Evolutionary conservation across 2,888 invertebrate genomes (phyloP), one percentile per base, ranked within the genome.

Genomic region (Desoria tigrina): DNA sequence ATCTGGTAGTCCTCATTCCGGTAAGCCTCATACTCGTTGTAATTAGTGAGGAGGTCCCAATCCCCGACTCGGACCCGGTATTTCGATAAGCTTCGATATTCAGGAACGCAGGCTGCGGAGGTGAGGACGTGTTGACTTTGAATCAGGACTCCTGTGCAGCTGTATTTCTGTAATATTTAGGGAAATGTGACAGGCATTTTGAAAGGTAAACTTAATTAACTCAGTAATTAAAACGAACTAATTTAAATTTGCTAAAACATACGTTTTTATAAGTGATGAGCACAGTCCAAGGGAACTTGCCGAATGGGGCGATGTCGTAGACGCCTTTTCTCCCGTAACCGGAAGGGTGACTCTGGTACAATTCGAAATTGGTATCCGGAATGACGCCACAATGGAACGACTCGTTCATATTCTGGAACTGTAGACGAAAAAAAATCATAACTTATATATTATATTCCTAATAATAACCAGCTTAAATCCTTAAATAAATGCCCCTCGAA

Each of bases 1-100:
- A 72, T 63, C 18, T 71, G 39, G 0, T 66, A 37, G 14, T 74
- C 69, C 24, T 61, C 61, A 58, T 74, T 71, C 54, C 63, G 57
- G 59, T 71, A 74, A 2, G 68, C 54, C 42, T 74, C 74, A 50
- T 74, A 71, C 55, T 74, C 74, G 49, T 72, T 74, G 42, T 69
- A 69, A 56, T 74, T 66, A 23, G 66, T 71, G 32, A 70, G 64
- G 16, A 74, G 27, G 42, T 74, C 74, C 74, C 74, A 74, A 26
- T 74, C 74, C 7, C 68, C 72, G 14, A 68, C 27, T 23, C 74
- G 68, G 7, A 74, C 61, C 14, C 68, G 57, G 16, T 71, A 66
- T 21, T 67, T 64, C 7, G 69, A 68, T 27, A 68, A 54, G 21
- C 56, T 63, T 1, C 59, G 58, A 16, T 56, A 26, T 32, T 32